A percentile compares a stretch with the other conserved stretches of the same genome.
Evolutionary conservation across 2,797 vertebrate genomes (phyloP).

Genomic region (Euphonia xanthogaster): DNA sequence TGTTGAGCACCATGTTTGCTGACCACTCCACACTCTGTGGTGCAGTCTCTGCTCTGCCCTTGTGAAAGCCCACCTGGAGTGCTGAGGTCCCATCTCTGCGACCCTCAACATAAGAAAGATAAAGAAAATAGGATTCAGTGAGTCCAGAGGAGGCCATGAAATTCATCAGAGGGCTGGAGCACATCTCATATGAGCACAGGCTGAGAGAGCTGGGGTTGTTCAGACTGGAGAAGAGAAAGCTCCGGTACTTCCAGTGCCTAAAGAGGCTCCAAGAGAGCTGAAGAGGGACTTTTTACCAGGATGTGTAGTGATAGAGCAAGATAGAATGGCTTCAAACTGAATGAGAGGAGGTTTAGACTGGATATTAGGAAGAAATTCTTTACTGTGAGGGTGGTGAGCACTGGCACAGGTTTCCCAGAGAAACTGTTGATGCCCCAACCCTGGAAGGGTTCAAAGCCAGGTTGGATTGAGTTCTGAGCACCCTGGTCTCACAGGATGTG

Average conservation of each 20-base stretch:
- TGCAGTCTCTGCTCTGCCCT: background rate
- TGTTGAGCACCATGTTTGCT: background rate
- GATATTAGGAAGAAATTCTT: background rate
- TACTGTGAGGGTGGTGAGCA: background rate
- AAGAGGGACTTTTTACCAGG: background rate
- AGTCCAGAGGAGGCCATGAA: background rate
- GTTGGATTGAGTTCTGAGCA: background rate
- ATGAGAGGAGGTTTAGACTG: background rate
- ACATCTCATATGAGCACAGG: rapidly evolving
- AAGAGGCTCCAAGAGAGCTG: background rate
- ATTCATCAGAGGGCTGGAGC: background rate
- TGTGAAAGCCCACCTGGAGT: background rate
- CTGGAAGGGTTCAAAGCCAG: background rate
- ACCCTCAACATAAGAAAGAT: rapidly evolving
- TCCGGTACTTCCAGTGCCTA: rapidly evolving
- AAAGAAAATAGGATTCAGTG: background rate
- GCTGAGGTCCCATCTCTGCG: background rate
- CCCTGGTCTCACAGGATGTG: background rate
- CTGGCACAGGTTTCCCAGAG: background rate
- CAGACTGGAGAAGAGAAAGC: background rate
- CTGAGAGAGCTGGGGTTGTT: background rate
- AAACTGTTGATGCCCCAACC: background rate
- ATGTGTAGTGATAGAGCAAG: background rate
- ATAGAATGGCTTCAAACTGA: background rate
- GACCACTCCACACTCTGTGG: background rate